phyloP scores from a whole-genome alignment of 2,113 vertebrate species.

The Girardinichthys multiradiatus region DNA sequence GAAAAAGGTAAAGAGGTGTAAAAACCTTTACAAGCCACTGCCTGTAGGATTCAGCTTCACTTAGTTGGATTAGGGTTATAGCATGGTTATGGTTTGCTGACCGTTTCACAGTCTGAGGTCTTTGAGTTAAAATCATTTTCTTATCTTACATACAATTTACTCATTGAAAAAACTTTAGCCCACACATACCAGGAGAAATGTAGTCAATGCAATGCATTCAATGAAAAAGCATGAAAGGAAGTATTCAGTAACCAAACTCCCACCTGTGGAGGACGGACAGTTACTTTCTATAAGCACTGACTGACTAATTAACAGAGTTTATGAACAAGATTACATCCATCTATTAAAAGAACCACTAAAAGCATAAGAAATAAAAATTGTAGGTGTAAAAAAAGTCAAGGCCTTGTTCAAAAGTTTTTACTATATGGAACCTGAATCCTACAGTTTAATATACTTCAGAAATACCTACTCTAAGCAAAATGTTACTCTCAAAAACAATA shows the following conservation, averaged over 20 bases:
- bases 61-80: background rate
- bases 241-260: constrained; percentile 17
- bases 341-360: background rate
- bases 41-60: background rate
- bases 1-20: background rate
- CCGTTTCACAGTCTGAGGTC: background rate
- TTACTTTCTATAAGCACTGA: constrained; percentile 20
- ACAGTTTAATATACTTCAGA: background rate
- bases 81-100: background rate
- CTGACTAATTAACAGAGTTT: constrained; percentile 16
- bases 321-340: background rate
- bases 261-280: background rate
- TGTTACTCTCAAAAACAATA: constrained; percentile 5
- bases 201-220: background rate
- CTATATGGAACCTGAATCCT: background rate
- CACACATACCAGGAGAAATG: background rate
- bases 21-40: background rate
- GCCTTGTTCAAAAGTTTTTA: constrained; percentile 5
- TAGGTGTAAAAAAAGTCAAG: background rate
- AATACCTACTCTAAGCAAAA: constrained; percentile 6
- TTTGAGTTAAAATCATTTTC: background rate
- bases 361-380: background rate
- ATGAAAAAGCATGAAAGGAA: constrained; percentile 9
- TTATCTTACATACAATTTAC: background rate
- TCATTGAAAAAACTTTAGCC: constrained; percentile 4